Evolutionary conservation across 2,113 vertebrate genomes (phyloP).

Genomic region (Tonatia bakeri): DNA sequence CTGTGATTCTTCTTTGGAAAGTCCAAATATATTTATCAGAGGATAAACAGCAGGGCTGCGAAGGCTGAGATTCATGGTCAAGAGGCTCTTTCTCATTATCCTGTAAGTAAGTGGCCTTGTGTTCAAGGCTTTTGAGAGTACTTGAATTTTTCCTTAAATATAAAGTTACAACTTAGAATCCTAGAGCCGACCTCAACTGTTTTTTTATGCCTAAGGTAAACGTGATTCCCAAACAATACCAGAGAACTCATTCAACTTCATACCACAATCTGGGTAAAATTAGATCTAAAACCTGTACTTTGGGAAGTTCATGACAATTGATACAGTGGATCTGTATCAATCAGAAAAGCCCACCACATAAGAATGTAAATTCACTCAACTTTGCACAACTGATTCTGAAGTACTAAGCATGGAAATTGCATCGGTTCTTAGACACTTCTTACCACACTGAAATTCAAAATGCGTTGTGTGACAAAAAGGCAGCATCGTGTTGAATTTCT

Average conservation of each 20-base stretch:
- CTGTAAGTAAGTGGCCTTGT: not conserved
- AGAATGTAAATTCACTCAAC: not conserved
- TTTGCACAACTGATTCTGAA: not conserved
- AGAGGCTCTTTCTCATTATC: not conserved
- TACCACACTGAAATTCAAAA: slow-evolving; percentile 20
- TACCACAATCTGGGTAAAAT: slow-evolving; percentile 29
- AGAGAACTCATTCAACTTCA: slow-evolving; percentile 37
- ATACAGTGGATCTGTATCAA: not conserved
- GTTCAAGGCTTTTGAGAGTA: not conserved
- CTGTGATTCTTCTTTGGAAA: not conserved
- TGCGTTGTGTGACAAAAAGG: not conserved
- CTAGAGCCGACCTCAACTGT: not conserved
- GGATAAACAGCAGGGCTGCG: not conserved
- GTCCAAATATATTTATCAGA: not conserved
- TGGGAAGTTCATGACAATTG: slow-evolving; percentile 10
- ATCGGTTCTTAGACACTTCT: not conserved
- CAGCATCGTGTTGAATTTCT: not conserved
- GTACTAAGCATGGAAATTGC: not conserved
- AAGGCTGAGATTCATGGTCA: not conserved
- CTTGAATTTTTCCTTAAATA: not conserved
- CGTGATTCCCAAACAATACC: slow-evolving; percentile 39
- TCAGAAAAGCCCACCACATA: not conserved
- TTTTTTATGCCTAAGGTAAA: slow-evolving; percentile 38
- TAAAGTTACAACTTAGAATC: slow-evolving; percentile 16
- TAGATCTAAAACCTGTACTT: slow-evolving; percentile 35